phyloP scores from a whole-genome alignment of 2,888 invertebrate genomes.

The Melanostoma mellinum region DNA sequence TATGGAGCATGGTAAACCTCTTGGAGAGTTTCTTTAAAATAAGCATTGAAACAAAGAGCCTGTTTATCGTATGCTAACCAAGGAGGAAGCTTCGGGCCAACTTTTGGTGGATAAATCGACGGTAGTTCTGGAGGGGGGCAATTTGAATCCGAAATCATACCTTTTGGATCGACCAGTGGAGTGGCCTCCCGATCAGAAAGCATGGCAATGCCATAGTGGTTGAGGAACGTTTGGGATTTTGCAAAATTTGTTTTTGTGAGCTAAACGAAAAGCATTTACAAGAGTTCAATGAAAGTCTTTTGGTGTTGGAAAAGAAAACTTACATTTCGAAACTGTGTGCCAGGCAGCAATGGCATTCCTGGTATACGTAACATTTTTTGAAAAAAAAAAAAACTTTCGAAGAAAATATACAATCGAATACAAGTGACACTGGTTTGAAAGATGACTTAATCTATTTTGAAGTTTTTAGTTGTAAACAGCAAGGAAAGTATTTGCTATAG shows the following conservation, averaged over 20 bases:
- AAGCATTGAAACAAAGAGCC: slow-evolving; percentile 83
- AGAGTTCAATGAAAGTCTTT: slow-evolving; percentile 15
- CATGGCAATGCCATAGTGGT: slow-evolving; percentile 84
- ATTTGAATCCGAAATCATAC: slow-evolving; percentile 81
- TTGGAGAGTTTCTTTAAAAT: slow-evolving; percentile 85
- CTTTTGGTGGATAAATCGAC: slow-evolving; percentile 89
- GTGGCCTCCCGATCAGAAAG: slow-evolving; percentile 85
- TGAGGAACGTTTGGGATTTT: slow-evolving; percentile 85
- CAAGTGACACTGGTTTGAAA: too few relatives aligned
- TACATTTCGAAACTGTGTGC: slow-evolving; percentile 87
- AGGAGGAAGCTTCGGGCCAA: slow-evolving; percentile 88
- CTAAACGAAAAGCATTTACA: slow-evolving; percentile 79
- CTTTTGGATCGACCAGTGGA: slow-evolving; percentile 84
- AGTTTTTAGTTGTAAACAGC: too few relatives aligned
- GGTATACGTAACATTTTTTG: slow-evolving; percentile 84
- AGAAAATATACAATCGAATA: too few relatives aligned
- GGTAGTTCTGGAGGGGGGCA: slow-evolving; percentile 84
- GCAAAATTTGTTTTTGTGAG: slow-evolving; percentile 86
- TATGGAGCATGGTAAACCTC: slow-evolving; percentile 87
- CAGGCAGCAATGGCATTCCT: slow-evolving; percentile 88
- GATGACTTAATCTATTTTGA: too few relatives aligned
- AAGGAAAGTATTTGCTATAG: too few relatives aligned
- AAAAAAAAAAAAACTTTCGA: too few relatives aligned
- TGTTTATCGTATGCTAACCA: slow-evolving; percentile 96
- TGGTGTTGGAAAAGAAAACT: slow-evolving; percentile 77